Evolutionary conservation across 2,888 invertebrate genomes (phyloP), one percentile per base, ranked within the genome.

Genomic region (Sarcophaga variegata): DNA sequence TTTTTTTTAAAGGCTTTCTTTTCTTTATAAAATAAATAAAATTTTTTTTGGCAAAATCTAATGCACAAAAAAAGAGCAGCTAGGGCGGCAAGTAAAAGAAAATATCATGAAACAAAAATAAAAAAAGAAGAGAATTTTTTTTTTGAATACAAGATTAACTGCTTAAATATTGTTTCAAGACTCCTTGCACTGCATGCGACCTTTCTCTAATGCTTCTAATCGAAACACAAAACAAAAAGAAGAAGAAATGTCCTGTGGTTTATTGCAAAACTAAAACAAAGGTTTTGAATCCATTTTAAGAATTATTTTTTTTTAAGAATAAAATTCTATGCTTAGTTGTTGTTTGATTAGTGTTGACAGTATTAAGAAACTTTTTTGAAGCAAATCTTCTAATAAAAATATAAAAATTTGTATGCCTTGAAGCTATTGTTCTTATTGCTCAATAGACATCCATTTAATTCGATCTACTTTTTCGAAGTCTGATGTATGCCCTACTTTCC

Each of bases 271-370:
- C 12, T 47, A 69, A 62, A 59, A 62, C 45, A 54, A 64, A 37
- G 6, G 11, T 64, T 37, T 67, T 37, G 45, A 54, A 14, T 54
- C 17, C 2, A 37, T 64, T 37, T 64, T 25, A 6, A 64, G 27
- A 27, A 27, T 27, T 64, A 27, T 4, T 45, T 81, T 60, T 70
- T 69, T 77, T 11, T 49, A 14, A 60, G 49, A 78, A 75, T 59
- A 14, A 60, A 27, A 83, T 74, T 75, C 60, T 49, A 37, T 67
- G 45, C 47, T 59, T 78, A 83, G 67, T 17, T 37, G 4, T 37
- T 37, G 10, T 37, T 85, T 87, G 77, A 88, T 84, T 85, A 87
- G 82, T 88, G 87, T 88, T 89, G 88, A 89, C 88, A 89, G 84
- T 75, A 88, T 87, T 37, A 37, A 69, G 78, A 45, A 70, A 69